Conservation (phyloP, 2,113 vertebrate genomes). For the Leucosticte australis region DNA sequence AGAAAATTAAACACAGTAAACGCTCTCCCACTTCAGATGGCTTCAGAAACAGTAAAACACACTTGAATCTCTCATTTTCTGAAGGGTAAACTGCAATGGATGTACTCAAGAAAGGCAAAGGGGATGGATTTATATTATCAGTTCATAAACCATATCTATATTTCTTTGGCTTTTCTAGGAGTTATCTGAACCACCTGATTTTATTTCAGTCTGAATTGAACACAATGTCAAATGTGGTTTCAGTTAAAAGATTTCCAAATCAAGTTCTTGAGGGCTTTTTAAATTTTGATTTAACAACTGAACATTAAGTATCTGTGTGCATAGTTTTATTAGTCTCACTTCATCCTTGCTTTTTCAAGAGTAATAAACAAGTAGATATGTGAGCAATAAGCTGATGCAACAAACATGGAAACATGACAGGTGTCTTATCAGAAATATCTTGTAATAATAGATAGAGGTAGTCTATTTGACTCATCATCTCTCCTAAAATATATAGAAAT, state of each 20-base stretch:
- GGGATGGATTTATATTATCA: background rate
- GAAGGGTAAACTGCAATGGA: background rate
- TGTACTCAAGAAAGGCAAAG: background rate
- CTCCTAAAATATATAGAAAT: background rate
- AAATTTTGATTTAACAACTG: background rate
- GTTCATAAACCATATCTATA: background rate
- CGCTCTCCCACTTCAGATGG: background rate
- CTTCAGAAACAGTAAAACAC: background rate
- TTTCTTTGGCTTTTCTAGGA: background rate
- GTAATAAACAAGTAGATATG: background rate
- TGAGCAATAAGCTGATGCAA: constrained; percentile 12
- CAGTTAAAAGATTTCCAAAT: background rate
- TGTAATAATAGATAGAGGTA: background rate
- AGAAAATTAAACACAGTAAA: background rate
- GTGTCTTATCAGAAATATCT: constrained; percentile 6
- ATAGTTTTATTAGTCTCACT: background rate
- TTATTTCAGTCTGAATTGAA: background rate
- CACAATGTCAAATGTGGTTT: background rate
- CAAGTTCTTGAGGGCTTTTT: background rate
- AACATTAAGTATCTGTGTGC: background rate
- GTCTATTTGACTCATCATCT: background rate
- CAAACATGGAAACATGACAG: background rate
- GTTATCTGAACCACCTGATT: background rate
- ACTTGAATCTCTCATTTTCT: background rate
- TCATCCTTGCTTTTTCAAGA: background rate